A percentile compares a stretch with the other conserved stretches of the same genome.
Evolutionary conservation across 2,797 vertebrate genomes (phyloP).

Genomic region (Spheniscus humboldti): DNA sequence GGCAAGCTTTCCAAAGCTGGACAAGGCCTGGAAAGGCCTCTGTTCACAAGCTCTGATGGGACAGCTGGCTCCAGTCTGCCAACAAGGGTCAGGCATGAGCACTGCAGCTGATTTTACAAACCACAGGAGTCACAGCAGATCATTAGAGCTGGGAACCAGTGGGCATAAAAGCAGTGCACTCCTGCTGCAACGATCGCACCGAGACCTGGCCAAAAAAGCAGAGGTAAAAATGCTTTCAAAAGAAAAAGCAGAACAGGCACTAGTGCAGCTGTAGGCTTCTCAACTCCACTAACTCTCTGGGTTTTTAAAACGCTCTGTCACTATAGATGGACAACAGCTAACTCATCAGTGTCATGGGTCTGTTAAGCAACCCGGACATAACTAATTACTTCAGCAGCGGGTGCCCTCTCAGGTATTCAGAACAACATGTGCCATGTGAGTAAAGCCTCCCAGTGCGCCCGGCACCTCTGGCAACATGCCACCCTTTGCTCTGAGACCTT

Average conservation of each 20-base stretch:
- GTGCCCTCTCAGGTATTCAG: background rate
- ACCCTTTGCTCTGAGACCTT: background rate
- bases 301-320: background rate
- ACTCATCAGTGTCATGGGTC: background rate
- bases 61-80: background rate
- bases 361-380: background rate
- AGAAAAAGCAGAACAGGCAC: background rate
- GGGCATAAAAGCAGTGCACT: rapidly evolving
- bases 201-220: background rate
- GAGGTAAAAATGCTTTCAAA: background rate
- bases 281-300: no score
- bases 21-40: background rate
- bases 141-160: background rate
- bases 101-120: background rate
- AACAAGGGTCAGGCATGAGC: background rate
- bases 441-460: background rate
- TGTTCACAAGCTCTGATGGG: background rate
- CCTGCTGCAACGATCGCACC: background rate
- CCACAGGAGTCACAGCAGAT: rapidly evolving
- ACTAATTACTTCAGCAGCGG: background rate
- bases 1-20: background rate
- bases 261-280: background rate
- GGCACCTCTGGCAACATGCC: background rate
- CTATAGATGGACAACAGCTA: background rate
- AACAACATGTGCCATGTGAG: background rate